Base-by-base conservation (phyloP, 92 coral and sea anemone genomes). In the Epizoanthus stellaris region DNA sequence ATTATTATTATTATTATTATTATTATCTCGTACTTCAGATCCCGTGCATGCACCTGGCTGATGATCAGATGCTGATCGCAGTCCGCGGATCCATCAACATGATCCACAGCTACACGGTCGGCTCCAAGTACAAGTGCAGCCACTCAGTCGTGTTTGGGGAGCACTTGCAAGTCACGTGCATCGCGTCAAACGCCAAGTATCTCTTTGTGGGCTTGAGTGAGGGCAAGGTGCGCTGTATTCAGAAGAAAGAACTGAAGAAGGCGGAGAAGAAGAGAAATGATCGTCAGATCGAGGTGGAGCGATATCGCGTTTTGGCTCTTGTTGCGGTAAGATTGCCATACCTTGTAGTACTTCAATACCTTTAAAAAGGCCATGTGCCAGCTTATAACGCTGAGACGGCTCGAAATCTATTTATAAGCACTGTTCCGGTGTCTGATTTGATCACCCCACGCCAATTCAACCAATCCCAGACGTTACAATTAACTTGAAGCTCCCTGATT, bases 151-250 rank as follows among this genome's bases (percentile, higher is more conserved):
- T 67, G 16, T 90, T 94, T 42, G 70, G 85, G 9, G 95, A 94
- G 61, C 21, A 79, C 73, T 45, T 58, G 11, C 96, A 92, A 53
- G 82, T 90, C 69, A 92, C 92, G 9, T 91, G 95, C 57, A 66
- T 96, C 58, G 62, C 94, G 36, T 94, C 99, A 6, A 93, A 96
- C 65, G 88, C 92, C 42, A 76, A 85, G 70, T 91, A 91, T 87
- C 76, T 96, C 12, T 96, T 91, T 75, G 91, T 94, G 52, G 99
- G 99, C 4, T 87, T 96, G 75, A 89, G 84, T 53, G 94, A 92
- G 53, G 99, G 98, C 5, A 70, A 64, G 17, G 93, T 95, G 38
- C 95, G 93, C 42, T 86, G 92, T 70, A 82, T 95, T 82, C 80
- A 75, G 67, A 94, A 92, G 89, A 85, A 93, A 75, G 94, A 92